Evolutionary conservation across 2,888 invertebrate species (phyloP).

Genomic region (Melieria picta): DNA sequence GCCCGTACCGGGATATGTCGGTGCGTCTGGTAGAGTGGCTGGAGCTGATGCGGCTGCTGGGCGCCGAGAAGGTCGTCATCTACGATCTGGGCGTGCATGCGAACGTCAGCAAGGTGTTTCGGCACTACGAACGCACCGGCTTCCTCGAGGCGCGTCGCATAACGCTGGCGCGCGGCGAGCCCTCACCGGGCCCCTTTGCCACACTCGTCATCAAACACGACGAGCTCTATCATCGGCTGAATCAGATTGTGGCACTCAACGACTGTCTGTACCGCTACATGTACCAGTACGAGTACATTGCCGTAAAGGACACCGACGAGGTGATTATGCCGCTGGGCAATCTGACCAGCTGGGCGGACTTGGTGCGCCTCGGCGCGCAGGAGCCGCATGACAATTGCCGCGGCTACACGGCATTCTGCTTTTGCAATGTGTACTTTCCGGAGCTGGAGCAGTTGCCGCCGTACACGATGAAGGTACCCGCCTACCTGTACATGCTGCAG

Average conservation of each 20-base stretch:
- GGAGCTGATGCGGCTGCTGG: constrained; percentile 82
- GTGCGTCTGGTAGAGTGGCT: constrained; percentile 93
- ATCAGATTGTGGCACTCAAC: constrained; percentile 94
- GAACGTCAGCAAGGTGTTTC: constrained; percentile 81
- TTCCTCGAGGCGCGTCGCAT: constrained; percentile 79
- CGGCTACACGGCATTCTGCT: constrained; percentile 76
- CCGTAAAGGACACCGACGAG: constrained; percentile 90
- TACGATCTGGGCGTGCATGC: constrained; percentile 89
- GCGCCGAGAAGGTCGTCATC: constrained; percentile 89
- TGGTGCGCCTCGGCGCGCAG: constrained; percentile 76
- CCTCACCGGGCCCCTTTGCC: constrained; percentile 92
- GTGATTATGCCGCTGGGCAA: constrained; percentile 86
- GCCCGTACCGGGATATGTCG: constrained; percentile 87
- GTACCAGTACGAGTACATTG: constrained; percentile 87
- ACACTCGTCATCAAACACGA: constrained; percentile 85
- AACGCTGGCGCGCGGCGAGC: constrained; percentile 86
- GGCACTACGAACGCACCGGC: constrained; percentile 72
- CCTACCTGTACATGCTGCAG: constrained; percentile 91
- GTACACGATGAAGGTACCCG: constrained; percentile 74
- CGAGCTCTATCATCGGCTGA: constrained; percentile 88
- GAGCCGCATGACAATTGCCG: constrained; percentile 71
- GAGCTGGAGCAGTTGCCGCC: constrained; percentile 82
- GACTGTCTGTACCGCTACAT: constrained; percentile 93
- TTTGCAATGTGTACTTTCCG: constrained; percentile 90
- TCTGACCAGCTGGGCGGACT: constrained; percentile 75